Evolutionary conservation across 2,888 invertebrate species (phyloP).

Genomic region (Tipula confusa): DNA sequence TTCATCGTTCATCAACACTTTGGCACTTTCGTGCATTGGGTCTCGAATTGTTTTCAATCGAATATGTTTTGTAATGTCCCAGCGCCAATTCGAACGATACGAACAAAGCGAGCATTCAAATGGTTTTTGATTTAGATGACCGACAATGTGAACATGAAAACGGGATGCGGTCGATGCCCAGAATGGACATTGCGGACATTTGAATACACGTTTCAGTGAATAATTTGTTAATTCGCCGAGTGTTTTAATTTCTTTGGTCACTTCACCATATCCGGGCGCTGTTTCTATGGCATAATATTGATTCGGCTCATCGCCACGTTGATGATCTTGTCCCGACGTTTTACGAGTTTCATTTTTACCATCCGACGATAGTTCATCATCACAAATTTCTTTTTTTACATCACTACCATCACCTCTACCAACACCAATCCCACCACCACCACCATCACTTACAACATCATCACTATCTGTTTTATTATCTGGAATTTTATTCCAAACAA

Average conservation of each 20-base stretch:
- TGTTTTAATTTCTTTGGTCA: slow-evolving; percentile 58
- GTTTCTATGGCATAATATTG: slow-evolving; percentile 52
- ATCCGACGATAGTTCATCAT: slow-evolving; percentile 28
- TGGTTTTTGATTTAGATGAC: slow-evolving; percentile 87
- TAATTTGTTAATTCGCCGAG: slow-evolving; percentile 61
- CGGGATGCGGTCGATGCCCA: slow-evolving; percentile 90
- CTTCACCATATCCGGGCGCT: slow-evolving; percentile 53
- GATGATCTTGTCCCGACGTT: slow-evolving; percentile 28
- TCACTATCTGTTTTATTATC: slow-evolving; percentile 46
- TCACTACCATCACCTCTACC: slow-evolving; percentile 41
- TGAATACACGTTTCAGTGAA: slow-evolving; percentile 74
- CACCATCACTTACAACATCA: slow-evolving; percentile 50
- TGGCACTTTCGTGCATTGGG: slow-evolving; percentile 72
- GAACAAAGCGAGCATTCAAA: slow-evolving; percentile 93
- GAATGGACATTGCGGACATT: slow-evolving; percentile 87
- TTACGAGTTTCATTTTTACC: slow-evolving; percentile 28
- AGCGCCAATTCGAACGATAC: slow-evolving; percentile 92
- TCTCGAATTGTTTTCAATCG: slow-evolving; percentile 82
- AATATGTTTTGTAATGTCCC: slow-evolving; percentile 96
- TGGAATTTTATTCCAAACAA: slow-evolving; percentile 73
- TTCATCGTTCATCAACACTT: slow-evolving; percentile 86
- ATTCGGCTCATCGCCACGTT: slow-evolving; percentile 29
- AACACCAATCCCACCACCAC: slow-evolving; percentile 44
- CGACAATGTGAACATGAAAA: slow-evolving; percentile 90
- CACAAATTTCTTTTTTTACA: slow-evolving; percentile 44